These are phyloP conservation scores for Antheraea mylitta DNA, from an alignment of 1,140 invertebrate genomes.

Conservation along the genomic window DNA sequence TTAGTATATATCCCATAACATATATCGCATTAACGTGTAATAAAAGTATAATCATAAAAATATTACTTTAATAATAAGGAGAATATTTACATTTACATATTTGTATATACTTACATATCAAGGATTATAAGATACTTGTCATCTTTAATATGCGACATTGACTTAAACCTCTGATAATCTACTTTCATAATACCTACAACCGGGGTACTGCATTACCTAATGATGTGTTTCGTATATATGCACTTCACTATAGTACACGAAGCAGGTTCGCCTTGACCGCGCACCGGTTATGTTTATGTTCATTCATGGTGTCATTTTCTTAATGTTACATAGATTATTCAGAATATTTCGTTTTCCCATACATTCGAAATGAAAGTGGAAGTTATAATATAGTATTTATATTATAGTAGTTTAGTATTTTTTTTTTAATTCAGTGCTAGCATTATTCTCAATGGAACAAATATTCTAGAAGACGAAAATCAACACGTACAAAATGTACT, in stretches of 20 bases:
- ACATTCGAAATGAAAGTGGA: slow-evolving; percentile 19
- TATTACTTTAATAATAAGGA: no score
- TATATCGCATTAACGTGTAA: no score
- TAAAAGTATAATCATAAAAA: no score
- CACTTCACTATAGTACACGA: slow-evolving; percentile 38
- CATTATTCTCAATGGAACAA: no score
- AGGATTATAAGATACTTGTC: not conserved
- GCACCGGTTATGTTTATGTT: slow-evolving; percentile 40
- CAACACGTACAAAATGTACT: no score
- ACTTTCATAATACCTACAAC: slow-evolving; percentile 4
- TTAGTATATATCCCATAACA: no score
- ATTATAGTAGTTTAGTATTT: no score
- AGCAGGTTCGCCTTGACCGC: slow-evolving; percentile 62
- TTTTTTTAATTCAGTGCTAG: no score
- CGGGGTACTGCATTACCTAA: slow-evolving; percentile 16
- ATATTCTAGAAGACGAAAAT: no score
- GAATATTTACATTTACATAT: no score
- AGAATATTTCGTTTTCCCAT: slow-evolving; percentile 19
- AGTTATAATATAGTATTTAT: no score
- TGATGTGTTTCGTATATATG: slow-evolving; percentile 34
- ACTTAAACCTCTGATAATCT: not conserved
- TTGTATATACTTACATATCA: not conserved
- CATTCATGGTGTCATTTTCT: slow-evolving; percentile 45
- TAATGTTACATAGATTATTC: slow-evolving; percentile 23
- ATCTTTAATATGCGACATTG: not conserved